phyloP scores from a whole-genome alignment of 2,888 invertebrate species.

The Cotesia congregata region DNA sequence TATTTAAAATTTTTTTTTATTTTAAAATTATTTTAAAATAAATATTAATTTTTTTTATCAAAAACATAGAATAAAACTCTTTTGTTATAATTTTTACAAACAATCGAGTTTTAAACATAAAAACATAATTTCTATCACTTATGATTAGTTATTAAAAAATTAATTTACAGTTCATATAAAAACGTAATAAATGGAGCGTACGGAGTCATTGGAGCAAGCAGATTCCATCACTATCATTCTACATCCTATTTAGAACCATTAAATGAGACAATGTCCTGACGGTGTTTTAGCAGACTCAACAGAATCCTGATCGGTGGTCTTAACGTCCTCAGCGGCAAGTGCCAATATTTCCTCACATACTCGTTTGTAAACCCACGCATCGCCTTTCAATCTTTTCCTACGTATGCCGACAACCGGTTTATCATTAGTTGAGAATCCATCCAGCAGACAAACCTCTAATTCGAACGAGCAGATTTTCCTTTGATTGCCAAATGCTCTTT shows the following conservation, averaged over 20 bases:
- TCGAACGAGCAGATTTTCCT: constrained; percentile 76
- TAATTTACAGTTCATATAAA: background rate
- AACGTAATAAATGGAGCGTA: background rate
- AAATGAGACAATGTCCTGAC: constrained; percentile 56
- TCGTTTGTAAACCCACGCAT: constrained; percentile 85
- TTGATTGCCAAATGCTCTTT: constrained; percentile 55
- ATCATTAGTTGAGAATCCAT: constrained; percentile 61
- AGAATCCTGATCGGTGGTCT: constrained; percentile 49
- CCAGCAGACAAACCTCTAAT: constrained; percentile 77
- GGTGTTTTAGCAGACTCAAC: constrained; percentile 53
- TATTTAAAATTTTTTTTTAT: too few relatives aligned
- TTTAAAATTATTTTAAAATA: too few relatives aligned
- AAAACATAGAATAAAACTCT: too few relatives aligned
- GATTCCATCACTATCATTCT: background rate
- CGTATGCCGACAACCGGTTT: constrained; percentile 76
- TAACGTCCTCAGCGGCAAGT: constrained; percentile 69
- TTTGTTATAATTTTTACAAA: too few relatives aligned
- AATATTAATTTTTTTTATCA: too few relatives aligned
- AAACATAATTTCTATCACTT: background rate
- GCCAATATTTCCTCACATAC: constrained; percentile 82
- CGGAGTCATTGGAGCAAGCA: background rate
- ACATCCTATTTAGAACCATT: constrained; percentile 31
- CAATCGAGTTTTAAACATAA: background rate
- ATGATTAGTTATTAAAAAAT: background rate
- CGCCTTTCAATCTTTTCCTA: constrained; percentile 82